Evolutionary conservation across 2,797 vertebrate species (phyloP), one percentile per base, ranked within the genome.

Genomic region (Rhynchonycteris naso): DNA sequence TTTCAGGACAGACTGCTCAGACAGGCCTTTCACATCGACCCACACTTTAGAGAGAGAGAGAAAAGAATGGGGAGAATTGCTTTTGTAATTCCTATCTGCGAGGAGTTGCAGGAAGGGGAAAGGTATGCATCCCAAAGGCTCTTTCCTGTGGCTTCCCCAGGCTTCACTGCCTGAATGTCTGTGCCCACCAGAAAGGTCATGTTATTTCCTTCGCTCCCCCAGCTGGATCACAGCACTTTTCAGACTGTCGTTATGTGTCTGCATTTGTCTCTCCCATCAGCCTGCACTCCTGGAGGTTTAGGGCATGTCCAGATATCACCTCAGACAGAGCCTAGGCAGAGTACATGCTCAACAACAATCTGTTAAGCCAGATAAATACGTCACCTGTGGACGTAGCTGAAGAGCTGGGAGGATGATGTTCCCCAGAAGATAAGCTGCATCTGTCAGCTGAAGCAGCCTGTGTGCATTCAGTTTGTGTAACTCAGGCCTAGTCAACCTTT

Each of bases 151-250:
- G 30, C 15, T 56, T 82, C 30, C 75, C 79, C 35, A 15, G 47
- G 12, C 12, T 19, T 65, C 4, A 4, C n/a, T 47, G 30, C 26
- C 52, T 72, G 47, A 56, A 15, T 54, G n/a, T 68, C 91, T 63
- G 19, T 22, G 4, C 28, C 35, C 12, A 26, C 5, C 7, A 9
- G 63, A 19, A 71, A 56, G 16, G 47, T 4, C 0, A 0, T 4
- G 11, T 54, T 81, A 28, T 28, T 14, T 14, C n/a, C 63, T n/a
- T 15, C 35, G 61, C 15, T 59, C 33, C 65, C 19, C 33, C 6
- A 12, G 33, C 5, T 15, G 26, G 13, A 7, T 5, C 28, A 35
- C 26, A 59, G 66, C 2, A 1, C 74, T 43, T 61, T 15, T 66
- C 35, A 21, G 1, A 4, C 5, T 47, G 21, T 33, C 35, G 9